Conservation (phyloP, 2,797 vertebrate species). For the Hypotaenidia okinawae region DNA sequence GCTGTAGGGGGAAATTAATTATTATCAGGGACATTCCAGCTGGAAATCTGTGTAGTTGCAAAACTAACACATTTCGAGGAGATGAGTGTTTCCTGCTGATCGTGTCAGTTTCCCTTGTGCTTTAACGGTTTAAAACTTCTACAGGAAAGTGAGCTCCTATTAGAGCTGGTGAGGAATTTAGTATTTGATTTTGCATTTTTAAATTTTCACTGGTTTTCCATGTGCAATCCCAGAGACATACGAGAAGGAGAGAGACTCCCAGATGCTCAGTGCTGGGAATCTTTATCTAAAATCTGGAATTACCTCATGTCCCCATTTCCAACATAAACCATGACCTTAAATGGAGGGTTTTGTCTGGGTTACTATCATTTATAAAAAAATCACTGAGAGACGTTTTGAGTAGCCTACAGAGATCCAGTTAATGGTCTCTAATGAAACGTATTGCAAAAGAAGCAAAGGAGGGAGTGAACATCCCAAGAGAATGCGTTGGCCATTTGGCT, state of each 20-base stretch:
- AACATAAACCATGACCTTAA: neutral
- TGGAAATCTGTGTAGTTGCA: conserved; percentile 38
- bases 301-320: neutral
- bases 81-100: conserved; percentile 31
- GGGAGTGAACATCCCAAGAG: neutral
- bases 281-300: neutral
- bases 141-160: neutral
- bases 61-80: conserved; percentile 28
- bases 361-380: neutral
- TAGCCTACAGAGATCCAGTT: neutral
- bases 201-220: neutral
- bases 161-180: neutral
- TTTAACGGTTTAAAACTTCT: conserved; percentile 16
- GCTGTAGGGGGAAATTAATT: conserved; percentile 55
- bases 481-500: neutral
- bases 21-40: conserved; percentile 48
- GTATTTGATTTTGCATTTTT: neutral
- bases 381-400: neutral
- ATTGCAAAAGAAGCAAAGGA: neutral
- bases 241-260: neutral
- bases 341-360: neutral
- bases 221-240: neutral
- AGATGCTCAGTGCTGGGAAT: neutral
- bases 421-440: neutral
- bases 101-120: neutral